Conservation (phyloP, 2,113 vertebrate species). For the Crotalus horridus region DNA sequence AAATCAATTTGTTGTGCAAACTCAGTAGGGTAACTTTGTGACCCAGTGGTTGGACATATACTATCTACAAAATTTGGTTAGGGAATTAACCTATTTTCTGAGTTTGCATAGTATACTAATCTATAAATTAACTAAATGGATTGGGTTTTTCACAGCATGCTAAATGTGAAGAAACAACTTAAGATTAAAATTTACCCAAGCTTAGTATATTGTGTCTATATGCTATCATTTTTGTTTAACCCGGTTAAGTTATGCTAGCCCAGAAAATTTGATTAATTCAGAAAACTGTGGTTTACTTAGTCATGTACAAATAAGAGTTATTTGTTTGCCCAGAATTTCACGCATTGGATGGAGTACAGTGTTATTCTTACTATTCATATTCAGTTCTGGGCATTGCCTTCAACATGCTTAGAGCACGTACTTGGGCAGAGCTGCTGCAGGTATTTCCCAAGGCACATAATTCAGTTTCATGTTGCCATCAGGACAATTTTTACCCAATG, state of each 20-base stretch:
- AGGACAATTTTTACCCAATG: background rate
- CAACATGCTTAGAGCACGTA: too few species aligned
- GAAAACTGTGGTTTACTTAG: background rate
- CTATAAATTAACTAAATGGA: background rate
- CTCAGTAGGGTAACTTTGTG: background rate
- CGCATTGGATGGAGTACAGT: too few species aligned
- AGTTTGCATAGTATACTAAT: background rate
- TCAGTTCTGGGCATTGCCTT: too few species aligned
- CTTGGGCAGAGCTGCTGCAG: background rate
- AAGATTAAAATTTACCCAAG: background rate
- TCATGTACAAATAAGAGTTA: background rate
- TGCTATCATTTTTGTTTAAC: background rate
- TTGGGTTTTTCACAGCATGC: background rate
- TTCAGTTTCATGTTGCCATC: background rate
- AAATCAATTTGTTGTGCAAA: background rate
- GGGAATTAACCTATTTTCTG: background rate
- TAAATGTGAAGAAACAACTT: background rate
- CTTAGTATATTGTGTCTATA: background rate
- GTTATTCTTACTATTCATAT: too few species aligned
- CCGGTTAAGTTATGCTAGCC: background rate
- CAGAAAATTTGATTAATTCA: background rate
- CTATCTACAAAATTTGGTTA: background rate
- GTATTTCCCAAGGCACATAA: background rate
- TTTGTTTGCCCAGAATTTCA: background rate
- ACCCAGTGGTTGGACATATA: background rate